Evolutionary conservation across 2,113 vertebrate genomes (phyloP).

Genomic region (Nibea coibor): DNA sequence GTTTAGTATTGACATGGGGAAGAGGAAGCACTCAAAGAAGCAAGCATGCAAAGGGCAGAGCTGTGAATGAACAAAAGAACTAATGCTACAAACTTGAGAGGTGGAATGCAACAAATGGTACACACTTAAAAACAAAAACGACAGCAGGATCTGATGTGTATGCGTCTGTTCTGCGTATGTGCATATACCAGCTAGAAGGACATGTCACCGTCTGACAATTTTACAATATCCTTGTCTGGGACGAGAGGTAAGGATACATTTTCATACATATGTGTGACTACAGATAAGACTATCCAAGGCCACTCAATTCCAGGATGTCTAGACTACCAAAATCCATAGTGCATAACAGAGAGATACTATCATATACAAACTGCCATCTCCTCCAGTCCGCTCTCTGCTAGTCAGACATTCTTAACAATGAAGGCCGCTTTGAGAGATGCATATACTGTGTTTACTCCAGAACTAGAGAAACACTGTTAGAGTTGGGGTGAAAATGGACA

Average conservation of each 20-base stretch:
- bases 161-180: constrained; percentile 37
- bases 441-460: constrained; percentile 45
- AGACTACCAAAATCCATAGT: constrained; percentile 74
- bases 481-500: constrained; percentile 40
- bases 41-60: constrained; percentile 24
- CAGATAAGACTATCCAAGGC: constrained; percentile 73
- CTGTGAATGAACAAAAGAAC: constrained; percentile 19
- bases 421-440: constrained; percentile 75
- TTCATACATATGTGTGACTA: constrained; percentile 60
- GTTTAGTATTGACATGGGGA: constrained; percentile 58
- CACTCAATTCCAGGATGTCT: constrained; percentile 75
- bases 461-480: constrained; percentile 40
- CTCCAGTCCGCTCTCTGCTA: constrained; percentile 37
- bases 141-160: constrained; percentile 9
- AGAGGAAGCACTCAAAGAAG: constrained; percentile 62
- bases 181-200: constrained; percentile 54
- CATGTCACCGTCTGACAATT: constrained; percentile 26
- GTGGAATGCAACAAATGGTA: constrained; percentile 32
- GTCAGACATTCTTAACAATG: constrained; percentile 70
- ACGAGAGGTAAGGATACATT: constrained; percentile 50
- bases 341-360: constrained; percentile 68
- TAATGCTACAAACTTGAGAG: constrained; percentile 20
- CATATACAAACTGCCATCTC: constrained; percentile 33
- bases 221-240: constrained; percentile 32
- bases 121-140: background rate